phyloP scores from a whole-genome alignment of 2,888 invertebrate species.

The Morpho helenor region DNA sequence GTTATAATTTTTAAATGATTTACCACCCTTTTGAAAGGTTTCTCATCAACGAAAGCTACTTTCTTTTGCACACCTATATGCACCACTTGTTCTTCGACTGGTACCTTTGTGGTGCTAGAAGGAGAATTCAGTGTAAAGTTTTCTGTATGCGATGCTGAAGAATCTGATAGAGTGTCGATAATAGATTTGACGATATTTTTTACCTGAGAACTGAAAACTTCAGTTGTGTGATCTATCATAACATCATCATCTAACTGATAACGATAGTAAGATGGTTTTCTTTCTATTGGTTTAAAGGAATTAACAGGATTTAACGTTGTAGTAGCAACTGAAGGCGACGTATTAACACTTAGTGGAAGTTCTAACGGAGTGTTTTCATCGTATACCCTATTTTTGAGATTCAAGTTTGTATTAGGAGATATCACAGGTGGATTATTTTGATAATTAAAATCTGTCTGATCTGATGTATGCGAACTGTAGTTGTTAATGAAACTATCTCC shows the following conservation, averaged over 20 bases:
- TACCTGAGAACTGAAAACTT: slow-evolving; percentile 59
- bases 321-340: slow-evolving; percentile 36
- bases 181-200: slow-evolving; percentile 64
- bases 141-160: slow-evolving; percentile 43
- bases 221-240: slow-evolving; percentile 60
- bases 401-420: slow-evolving; percentile 62
- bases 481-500: slow-evolving; percentile 5
- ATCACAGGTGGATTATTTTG: slow-evolving; percentile 56
- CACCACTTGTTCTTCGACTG: slow-evolving; percentile 49
- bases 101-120: slow-evolving; percentile 33
- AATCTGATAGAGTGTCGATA: slow-evolving; percentile 42
- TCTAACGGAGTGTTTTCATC: slow-evolving; percentile 36
- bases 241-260: slow-evolving; percentile 60
- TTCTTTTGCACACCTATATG: slow-evolving; percentile 65
- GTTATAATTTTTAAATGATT: slow-evolving; percentile 61
- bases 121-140: slow-evolving; percentile 23
- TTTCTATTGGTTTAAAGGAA: slow-evolving; percentile 35
- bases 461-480: slow-evolving; percentile 4
- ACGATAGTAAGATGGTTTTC: slow-evolving; percentile 57
- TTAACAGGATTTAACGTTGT: slow-evolving; percentile 31
- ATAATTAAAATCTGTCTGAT: slow-evolving; percentile 11
- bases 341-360: slow-evolving; percentile 36
- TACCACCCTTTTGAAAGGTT: slow-evolving; percentile 45
- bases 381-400: slow-evolving; percentile 31
- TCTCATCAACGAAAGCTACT: slow-evolving; percentile 47